Evolutionary conservation across 2,113 vertebrate species (phyloP).

Genomic region (Brachypteracias leptosomus): DNA sequence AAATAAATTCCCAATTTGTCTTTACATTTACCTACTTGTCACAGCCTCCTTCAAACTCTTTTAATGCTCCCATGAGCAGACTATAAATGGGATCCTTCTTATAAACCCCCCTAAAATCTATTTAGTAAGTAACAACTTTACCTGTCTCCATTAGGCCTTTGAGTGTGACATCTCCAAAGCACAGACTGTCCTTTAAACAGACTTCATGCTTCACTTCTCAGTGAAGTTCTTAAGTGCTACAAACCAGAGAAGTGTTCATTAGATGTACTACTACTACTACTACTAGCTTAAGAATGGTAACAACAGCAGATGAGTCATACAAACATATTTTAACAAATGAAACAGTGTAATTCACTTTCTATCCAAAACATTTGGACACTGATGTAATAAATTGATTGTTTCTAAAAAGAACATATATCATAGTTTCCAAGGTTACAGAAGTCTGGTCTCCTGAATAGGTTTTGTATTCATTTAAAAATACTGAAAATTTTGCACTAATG

Average conservation of each 20-base stretch:
- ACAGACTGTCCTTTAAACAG: neutral
- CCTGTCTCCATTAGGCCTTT: neutral
- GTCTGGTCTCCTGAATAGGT: neutral
- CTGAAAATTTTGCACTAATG: neutral
- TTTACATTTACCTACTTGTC: neutral
- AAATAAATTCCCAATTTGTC: neutral
- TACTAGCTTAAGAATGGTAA: neutral
- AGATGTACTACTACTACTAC: neutral
- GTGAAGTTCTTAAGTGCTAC: neutral
- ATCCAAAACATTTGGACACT: neutral
- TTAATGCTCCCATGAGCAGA: neutral
- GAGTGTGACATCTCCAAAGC: neutral
- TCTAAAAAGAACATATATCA: neutral
- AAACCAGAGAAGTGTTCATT: neutral
- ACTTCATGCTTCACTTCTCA: neutral
- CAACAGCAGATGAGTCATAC: neutral
- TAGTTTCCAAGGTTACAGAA: neutral
- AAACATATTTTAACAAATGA: neutral
- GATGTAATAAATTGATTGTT: neutral
- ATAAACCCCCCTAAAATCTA: neutral
- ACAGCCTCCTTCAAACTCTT: neutral
- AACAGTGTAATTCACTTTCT: neutral
- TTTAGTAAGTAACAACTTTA: neutral
- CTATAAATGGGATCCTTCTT: neutral
- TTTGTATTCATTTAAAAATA: neutral